A percentile compares a stretch with the other conserved stretches of the same genome.
These are phyloP conservation scores for Pipistrellus pipistrellus DNA, from an alignment of 2,797 vertebrate species.

Conservation along the genomic window DNA sequence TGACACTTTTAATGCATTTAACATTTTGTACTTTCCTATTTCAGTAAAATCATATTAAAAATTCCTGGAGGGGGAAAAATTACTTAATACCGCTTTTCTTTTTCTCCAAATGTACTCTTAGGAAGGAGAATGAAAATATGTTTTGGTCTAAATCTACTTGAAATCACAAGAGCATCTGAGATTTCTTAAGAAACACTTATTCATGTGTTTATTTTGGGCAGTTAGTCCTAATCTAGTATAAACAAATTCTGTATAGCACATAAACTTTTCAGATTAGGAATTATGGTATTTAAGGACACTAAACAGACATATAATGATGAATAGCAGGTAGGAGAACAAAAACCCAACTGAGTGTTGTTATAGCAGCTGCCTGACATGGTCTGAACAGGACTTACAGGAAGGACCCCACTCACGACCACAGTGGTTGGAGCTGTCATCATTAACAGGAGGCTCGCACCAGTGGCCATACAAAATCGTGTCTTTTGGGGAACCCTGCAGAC, in stretches of 20 bases:
- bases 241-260: background rate
- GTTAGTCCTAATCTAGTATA: background rate
- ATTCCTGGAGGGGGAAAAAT: background rate
- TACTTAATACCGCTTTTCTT: background rate
- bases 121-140: background rate
- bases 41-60: slow-evolving; percentile 46
- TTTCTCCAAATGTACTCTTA: slow-evolving; percentile 21
- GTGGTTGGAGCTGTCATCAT: slow-evolving; percentile 62
- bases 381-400: slow-evolving; percentile 41
- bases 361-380: background rate
- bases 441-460: slow-evolving; percentile 72
- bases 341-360: background rate
- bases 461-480: slow-evolving; percentile 71
- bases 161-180: slow-evolving; percentile 53
- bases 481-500: slow-evolving; percentile 59
- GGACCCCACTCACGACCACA: slow-evolving; percentile 5
- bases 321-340: slow-evolving; percentile 54
- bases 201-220: background rate
- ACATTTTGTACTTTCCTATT: slow-evolving; percentile 32
- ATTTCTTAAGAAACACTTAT: background rate
- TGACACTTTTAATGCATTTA: background rate
- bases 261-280: background rate
- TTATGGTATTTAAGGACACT: slow-evolving; percentile 15
- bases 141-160: slow-evolving; percentile 15
- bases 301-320: background rate